phyloP scores from a whole-genome alignment of 2,797 vertebrate species.

The Rhinoraja longicauda region DNA sequence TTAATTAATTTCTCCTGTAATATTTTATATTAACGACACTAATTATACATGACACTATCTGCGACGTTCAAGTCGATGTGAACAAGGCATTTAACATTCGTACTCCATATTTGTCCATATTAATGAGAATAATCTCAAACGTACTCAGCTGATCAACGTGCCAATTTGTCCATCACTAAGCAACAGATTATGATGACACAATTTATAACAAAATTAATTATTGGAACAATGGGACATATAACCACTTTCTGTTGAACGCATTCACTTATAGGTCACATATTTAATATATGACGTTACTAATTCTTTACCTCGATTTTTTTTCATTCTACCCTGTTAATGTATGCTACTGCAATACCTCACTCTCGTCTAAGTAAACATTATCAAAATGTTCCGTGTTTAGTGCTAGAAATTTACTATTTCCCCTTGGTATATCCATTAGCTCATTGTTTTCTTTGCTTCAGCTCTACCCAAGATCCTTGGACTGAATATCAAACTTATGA shows the following conservation, averaged over 20 bases:
- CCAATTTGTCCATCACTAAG: not conserved
- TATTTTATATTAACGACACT: not conserved
- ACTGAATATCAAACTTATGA: not conserved
- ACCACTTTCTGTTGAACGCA: not conserved
- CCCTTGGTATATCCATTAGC: not conserved
- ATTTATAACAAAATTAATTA: not conserved
- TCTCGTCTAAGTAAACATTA: not conserved
- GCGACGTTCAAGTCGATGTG: not conserved
- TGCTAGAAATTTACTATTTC: not conserved
- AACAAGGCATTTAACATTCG: not conserved
- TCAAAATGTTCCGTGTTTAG: not conserved
- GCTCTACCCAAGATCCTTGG: not conserved
- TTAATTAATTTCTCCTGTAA: conserved; percentile 9
- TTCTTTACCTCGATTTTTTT: not conserved
- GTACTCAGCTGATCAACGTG: not conserved
- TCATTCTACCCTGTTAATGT: not conserved
- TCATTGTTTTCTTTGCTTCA: not conserved
- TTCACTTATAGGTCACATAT: not conserved
- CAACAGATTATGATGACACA: not conserved
- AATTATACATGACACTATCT: not conserved
- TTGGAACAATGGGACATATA: not conserved
- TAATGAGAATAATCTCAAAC: not conserved
- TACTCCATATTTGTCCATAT: not conserved
- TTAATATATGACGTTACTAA: not conserved
- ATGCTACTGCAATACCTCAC: not conserved